Conservation (phyloP, 2,797 vertebrate genomes). For the Microcaecilia unicolor region DNA sequence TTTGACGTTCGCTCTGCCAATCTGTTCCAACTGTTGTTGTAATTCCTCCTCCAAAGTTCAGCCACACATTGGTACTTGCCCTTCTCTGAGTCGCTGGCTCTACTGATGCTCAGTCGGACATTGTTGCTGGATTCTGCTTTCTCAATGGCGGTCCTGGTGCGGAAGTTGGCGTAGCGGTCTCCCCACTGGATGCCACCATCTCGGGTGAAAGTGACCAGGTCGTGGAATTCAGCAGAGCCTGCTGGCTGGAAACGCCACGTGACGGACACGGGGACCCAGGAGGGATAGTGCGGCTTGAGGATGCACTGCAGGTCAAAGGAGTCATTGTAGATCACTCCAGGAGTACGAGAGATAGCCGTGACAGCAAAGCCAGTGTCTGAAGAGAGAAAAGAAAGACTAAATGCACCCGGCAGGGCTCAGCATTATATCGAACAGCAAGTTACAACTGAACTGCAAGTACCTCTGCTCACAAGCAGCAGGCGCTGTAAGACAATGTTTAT, state of each 20-base stretch:
- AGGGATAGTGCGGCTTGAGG: constrained; percentile 86
- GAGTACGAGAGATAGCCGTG: constrained; percentile 88
- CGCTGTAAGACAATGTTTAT: too few species aligned
- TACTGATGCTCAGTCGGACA: constrained; percentile 82
- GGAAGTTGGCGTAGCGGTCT: constrained; percentile 64
- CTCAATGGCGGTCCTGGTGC: constrained; percentile 83
- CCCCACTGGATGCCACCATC: constrained; percentile 92
- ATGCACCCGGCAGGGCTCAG: too few species aligned
- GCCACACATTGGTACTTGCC: constrained; percentile 93
- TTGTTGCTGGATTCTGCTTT: constrained; percentile 86
- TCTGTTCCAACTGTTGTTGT: constrained; percentile 78
- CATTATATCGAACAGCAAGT: too few species aligned
- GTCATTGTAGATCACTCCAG: constrained; percentile 80
- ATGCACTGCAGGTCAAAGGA: constrained; percentile 93
- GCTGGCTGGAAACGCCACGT: constrained; percentile 89
- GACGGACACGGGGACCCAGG: constrained; percentile 78
- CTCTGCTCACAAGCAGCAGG: too few species aligned
- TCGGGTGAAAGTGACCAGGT: constrained; percentile 87
- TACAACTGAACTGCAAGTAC: too few species aligned
- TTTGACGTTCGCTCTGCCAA: constrained; percentile 88
- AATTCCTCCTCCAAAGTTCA: constrained; percentile 80
- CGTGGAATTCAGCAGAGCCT: constrained; percentile 62
- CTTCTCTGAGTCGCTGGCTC: constrained; percentile 80
- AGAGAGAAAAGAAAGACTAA: constrained; percentile 12
- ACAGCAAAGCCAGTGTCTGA: constrained; percentile 85